Evolutionary conservation across 2,888 invertebrate genomes (phyloP), one percentile per base, ranked within the genome.

Genomic region (Anthrax anthrax): DNA sequence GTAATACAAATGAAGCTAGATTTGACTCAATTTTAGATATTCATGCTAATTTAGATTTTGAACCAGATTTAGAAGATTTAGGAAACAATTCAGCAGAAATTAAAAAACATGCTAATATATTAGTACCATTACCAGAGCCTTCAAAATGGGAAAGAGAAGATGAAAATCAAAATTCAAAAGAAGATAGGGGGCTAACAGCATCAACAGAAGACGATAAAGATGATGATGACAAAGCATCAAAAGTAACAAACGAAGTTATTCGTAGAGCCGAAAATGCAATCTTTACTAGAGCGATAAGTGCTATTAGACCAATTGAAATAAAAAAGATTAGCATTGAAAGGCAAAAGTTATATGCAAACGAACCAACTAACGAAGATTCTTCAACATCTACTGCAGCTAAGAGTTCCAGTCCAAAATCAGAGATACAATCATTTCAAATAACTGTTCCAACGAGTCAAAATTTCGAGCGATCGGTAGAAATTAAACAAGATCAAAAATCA

Each of bases 211-310:
- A 42, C 37, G 64, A 72, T 62, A 75, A 74, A 54, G 42, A 54
- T 45, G 51, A 16, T 18, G 65, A 72, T 63, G 75, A 74, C 54
- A 76, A 76, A 55, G 69, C 72, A 9, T 75, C 74, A 46, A 85
- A 85, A 69, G 80, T 82, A 1, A 89, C 90, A 2, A 84, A 83
- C 18, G 90, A 90, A 65, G 88, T 92, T 5, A 71, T 92, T 43
- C 90, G 91, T 61, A 75, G 89, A 54, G 91, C 92, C 2, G 91
- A 92, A 70, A 90, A 91, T 63, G 90, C 86, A 0, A 84, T 92
- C 56, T 87, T 91, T 63, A 85, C 90, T 38, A 88, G 91, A 65
- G 86, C 86, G 1, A 84, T 86, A 39, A 86, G 82, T 58, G 84
- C 87, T 0, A 78, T 85, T 40, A 73, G 82, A 48, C 83, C 84